phyloP scores from a whole-genome alignment of 1,140 invertebrate species.

The Sarcophaga peregrina region DNA sequence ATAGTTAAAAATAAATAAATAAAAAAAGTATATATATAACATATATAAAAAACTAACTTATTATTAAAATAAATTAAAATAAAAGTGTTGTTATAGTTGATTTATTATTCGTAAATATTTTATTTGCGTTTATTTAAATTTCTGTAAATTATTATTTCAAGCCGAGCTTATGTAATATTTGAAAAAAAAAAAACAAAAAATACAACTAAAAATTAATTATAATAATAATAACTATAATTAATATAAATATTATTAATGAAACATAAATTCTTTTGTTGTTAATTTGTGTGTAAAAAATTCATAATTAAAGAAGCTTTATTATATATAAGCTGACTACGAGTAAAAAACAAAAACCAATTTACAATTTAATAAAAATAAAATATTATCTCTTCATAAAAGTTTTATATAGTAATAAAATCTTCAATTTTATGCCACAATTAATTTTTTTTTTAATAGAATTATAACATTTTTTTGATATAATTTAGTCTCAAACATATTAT shows the following conservation, averaged over 20 bases:
- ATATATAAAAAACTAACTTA: too few species aligned
- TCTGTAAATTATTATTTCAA: constrained; percentile 35
- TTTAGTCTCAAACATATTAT: too few species aligned
- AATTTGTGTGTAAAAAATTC: constrained; percentile 41
- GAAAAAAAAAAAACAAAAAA: not conserved
- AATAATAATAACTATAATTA: constrained; percentile 33
- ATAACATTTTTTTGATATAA: too few species aligned
- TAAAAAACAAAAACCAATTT: not conserved
- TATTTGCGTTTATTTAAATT: constrained; percentile 15
- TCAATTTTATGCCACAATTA: constrained; percentile 10
- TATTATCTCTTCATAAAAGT: not conserved
- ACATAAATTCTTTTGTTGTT: constrained; percentile 42
- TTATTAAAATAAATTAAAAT: not conserved
- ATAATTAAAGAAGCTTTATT: constrained; percentile 42
- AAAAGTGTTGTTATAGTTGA: not conserved
- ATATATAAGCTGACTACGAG: constrained; percentile 38
- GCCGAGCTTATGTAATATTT: constrained; percentile 37
- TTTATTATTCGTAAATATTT: not conserved
- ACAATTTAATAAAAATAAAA: too few species aligned
- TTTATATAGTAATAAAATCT: not conserved
- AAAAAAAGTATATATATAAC: not conserved
- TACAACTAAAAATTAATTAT: constrained; percentile 34
- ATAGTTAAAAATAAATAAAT: constrained; percentile 24
- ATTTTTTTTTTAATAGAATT: not conserved
- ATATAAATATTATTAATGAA: constrained; percentile 18